phyloP scores from a whole-genome alignment of 2,113 vertebrate genomes.

The Misgurnus mizolepis region DNA sequence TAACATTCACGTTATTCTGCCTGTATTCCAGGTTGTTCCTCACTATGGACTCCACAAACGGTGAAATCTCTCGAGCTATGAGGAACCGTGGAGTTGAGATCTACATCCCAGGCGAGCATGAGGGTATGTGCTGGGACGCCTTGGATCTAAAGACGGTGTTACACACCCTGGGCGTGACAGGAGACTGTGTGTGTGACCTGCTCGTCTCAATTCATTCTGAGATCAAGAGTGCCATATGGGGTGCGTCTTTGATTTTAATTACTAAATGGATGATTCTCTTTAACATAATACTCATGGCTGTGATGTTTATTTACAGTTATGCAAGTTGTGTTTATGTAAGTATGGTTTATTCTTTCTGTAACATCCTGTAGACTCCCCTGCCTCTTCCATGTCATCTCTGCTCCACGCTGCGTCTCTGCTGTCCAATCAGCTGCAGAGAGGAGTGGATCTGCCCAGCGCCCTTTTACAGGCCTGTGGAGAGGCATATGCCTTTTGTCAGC shows the following conservation, averaged over 20 bases:
- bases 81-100: slow-evolving; percentile 94
- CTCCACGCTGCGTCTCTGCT: slow-evolving; percentile 82
- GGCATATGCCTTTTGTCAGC: slow-evolving; percentile 83
- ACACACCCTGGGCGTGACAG: slow-evolving; percentile 84
- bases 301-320: too few species aligned
- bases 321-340: too few species aligned
- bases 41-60: slow-evolving; percentile 92
- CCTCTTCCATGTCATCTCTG: slow-evolving; percentile 81
- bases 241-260: slow-evolving; percentile 61
- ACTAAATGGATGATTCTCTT: too few species aligned
- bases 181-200: slow-evolving; percentile 83
- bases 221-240: slow-evolving; percentile 79
- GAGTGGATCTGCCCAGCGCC: slow-evolving; percentile 81
- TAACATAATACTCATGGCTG: too few species aligned
- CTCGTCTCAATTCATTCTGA: slow-evolving; percentile 83
- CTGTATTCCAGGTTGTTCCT: slow-evolving; percentile 85
- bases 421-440: slow-evolving; percentile 86
- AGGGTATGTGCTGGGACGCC: slow-evolving; percentile 73
- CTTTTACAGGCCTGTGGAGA: slow-evolving; percentile 86
- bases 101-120: slow-evolving; percentile 84
- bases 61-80: slow-evolving; percentile 98
- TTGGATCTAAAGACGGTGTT: slow-evolving; percentile 88
- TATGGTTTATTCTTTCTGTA: not conserved
- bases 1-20: not conserved
- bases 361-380: slow-evolving; percentile 78